Evolutionary conservation across 2,797 vertebrate genomes (phyloP).

Genomic region (Melanitta fusca): DNA sequence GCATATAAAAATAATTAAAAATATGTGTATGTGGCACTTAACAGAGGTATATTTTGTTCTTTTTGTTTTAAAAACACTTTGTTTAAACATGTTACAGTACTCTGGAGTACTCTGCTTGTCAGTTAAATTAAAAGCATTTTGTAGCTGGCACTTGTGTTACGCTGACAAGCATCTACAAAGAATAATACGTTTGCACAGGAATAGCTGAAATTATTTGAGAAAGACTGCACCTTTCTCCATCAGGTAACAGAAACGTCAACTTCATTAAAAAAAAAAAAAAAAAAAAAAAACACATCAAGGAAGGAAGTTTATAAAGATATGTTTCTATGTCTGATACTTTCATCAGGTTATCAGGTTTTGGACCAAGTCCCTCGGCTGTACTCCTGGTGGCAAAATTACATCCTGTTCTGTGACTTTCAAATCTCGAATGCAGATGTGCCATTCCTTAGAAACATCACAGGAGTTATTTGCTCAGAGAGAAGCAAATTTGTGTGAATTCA

Average conservation of each 20-base stretch:
- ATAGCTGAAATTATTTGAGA: background rate
- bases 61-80: background rate
- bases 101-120: background rate
- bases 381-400: constrained; percentile 28
- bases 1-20: constrained; percentile 13
- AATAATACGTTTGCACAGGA: background rate
- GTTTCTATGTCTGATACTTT: constrained; percentile 26
- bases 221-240: constrained; percentile 10
- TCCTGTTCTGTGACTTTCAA: constrained; percentile 40
- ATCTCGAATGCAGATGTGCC: constrained; percentile 47
- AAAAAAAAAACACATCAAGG: background rate
- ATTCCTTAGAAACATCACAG: constrained; percentile 32
- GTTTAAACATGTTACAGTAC: constrained; percentile 1
- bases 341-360: constrained; percentile 27
- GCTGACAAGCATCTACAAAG: constrained; percentile 16
- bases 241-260: constrained; percentile 27
- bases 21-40: background rate
- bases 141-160: background rate
- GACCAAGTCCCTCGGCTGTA: background rate
- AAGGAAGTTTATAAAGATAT: constrained; percentile 4
- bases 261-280: background rate
- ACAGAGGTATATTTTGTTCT: constrained; percentile 28
- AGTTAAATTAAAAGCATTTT: constrained; percentile 7
- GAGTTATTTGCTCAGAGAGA: constrained; percentile 36
- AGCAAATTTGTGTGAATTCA: constrained; percentile 26